Base-by-base conservation (phyloP, 2,113 vertebrate genomes). In the Chaetops frenatus region DNA sequence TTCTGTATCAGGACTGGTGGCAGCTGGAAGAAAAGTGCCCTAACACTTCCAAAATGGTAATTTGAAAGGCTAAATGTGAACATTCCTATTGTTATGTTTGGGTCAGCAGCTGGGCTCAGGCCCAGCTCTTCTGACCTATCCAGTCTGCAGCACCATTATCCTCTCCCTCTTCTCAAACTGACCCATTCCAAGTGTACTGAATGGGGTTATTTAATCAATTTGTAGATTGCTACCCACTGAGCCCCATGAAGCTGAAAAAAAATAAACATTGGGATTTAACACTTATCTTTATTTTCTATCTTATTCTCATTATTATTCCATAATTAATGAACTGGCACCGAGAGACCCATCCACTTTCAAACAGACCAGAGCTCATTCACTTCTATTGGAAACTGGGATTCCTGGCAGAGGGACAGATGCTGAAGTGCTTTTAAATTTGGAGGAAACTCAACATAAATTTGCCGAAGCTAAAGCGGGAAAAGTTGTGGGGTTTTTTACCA, bases 221-320 rank as follows among this genome's bases (percentile, higher is more conserved):
- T 69, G 9, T 51, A 71, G 38, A 33, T 60, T 93, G 38, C 23
- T 53, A 13, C 56, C 50, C 57, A 48, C 3, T 3, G 5, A 33
- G 9, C 14, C 50, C 77, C 48, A 24, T 27, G 13, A 51, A 64
- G 56, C 9, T 33, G 33, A 16, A 44, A 82, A 31, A 40, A 53
- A 33, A 17, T 2, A 12, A 60, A 31, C 5, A 70, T 2, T 33
- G 10, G 29, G 48, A 53, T 88, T 90, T 51, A 86, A 62, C 18
- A 42, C 71, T 78, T 48, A 16, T 86, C 28, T 96, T 96, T 96
- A 97, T 97, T 97, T 97, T 78, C 69, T 91, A 17, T 84, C 42
- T 76, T 90, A 31, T 47, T 78, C 45, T 83, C 16, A 27, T n/a
- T 47, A 38, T 78, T 65, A 33, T 77, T 93, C 47, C 65, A 78